Evolutionary conservation across 2,888 invertebrate species (phyloP), one percentile per base, ranked within the genome.

Genomic region (Stratiomys singularior): DNA sequence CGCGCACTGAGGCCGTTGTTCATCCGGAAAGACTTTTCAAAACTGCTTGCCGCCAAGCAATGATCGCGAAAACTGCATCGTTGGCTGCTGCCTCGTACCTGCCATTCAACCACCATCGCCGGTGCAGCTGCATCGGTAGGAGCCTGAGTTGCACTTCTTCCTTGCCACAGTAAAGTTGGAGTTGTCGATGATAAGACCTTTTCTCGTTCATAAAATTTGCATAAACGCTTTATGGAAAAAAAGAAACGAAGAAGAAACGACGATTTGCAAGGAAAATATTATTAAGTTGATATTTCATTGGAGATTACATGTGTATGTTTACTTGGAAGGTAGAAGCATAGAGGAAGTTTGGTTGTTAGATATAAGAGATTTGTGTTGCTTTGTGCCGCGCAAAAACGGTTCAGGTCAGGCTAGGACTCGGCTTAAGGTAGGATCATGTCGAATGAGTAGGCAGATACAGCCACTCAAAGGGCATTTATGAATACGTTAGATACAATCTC

Each of bases 201-300:
- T 79, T 78, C 66, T 78, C 63, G 78, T 79, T 79, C 79, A 79
- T 79, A 78, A 79, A 76, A 79, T 79, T 79, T 79, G 77, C 79
- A 79, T 79, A 79, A 78, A 72, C 76, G 76, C 60, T 78, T 79
- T 79, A 77, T 79, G 77, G 72, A 78, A 79, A 78, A 72, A 72
- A 60, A 58, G 58, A 3, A 74, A 56, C 25, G n/a, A n/a, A 13
- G 69, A 18, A 7, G 18, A 3, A 44, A 27, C 67, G 21, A 23
- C 37, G 37, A 11, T 69, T 23, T 21, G 28, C 72, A 13, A 60
- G 37, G 37, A 37, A 74, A 74, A 74, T 74, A 74, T 74, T 74
- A 74, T 74, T 74, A 52, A 11, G 60, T 37, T 37, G 74, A 74
- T 74, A 74, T 74, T 60, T 74, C 60, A 18, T 37, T 30, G 30